phyloP scores from a whole-genome alignment of 1,140 invertebrate species.

The Coptotermes formosanus region DNA sequence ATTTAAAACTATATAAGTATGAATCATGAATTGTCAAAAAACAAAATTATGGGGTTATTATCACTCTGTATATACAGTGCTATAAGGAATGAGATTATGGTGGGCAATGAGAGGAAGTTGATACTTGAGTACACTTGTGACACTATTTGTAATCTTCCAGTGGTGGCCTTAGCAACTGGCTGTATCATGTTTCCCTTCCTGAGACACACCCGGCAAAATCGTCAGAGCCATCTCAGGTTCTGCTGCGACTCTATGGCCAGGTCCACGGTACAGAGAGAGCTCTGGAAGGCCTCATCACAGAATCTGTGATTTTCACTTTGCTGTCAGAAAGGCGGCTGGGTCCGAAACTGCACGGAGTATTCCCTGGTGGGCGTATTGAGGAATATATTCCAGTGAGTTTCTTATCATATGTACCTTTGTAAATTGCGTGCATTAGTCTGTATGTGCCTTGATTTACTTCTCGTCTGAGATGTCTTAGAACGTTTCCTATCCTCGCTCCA shows the following conservation, averaged over 20 bases:
- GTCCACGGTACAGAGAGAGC: conserved; percentile 76
- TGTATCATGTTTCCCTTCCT: conserved; percentile 77
- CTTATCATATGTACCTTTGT: no score
- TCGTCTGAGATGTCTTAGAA: no score
- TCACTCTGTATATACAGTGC: no score
- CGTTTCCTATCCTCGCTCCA: no score
- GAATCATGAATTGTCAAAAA: no score
- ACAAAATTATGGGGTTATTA: no score
- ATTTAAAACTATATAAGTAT: no score
- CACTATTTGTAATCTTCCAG: conserved; percentile 50
- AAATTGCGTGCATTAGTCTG: no score
- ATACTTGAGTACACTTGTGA: background rate
- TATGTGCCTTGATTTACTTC: no score
- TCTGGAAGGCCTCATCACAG: conserved; percentile 82
- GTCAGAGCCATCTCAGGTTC: conserved; percentile 63
- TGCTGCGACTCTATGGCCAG: conserved; percentile 90
- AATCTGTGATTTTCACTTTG: conserved; percentile 93
- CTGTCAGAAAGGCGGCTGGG: conserved; percentile 90
- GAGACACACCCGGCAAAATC: background rate
- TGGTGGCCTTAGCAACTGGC: conserved; percentile 75
- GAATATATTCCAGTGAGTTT: conserved; percentile 86
- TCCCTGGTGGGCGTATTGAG: conserved; percentile 92
- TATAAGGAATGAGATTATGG: no score
- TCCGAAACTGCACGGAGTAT: conserved; percentile 93
- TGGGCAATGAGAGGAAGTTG: no score